phyloP scores from a whole-genome alignment of 2,113 vertebrate genomes.

The Daphoenositta chrysoptera region DNA sequence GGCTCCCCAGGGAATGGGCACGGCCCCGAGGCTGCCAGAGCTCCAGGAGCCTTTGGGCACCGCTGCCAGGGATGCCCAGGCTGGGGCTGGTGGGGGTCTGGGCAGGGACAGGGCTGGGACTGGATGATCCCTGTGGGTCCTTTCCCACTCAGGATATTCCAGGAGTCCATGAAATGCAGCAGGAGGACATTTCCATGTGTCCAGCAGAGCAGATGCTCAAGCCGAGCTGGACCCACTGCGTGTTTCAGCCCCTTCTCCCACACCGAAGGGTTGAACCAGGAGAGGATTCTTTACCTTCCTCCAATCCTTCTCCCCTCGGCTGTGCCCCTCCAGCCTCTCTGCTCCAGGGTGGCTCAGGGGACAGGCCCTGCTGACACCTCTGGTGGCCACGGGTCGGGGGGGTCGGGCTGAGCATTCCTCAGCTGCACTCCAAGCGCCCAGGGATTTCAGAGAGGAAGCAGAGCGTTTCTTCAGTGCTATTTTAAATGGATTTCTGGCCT shows the following conservation, averaged over 20 bases:
- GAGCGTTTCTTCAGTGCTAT: background rate
- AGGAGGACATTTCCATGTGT: background rate
- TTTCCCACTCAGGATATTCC: background rate
- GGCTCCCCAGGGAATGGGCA: background rate
- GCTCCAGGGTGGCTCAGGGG: background rate
- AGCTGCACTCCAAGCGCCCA: background rate
- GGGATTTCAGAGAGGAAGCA: background rate
- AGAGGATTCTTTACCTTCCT: background rate
- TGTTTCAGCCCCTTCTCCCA: no score
- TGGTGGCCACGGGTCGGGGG: fast-evolving
- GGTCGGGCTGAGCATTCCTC: background rate
- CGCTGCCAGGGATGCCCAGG: background rate
- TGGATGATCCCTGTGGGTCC: fast-evolving
- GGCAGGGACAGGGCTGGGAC: fast-evolving
- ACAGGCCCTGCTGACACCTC: background rate
- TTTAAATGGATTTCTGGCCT: conserved; percentile 17
- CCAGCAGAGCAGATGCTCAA: background rate
- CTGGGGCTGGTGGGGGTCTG: background rate
- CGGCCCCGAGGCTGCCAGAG: background rate
- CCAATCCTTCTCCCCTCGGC: background rate
- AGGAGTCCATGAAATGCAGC: background rate
- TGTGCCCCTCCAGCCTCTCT: background rate
- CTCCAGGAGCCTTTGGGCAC: background rate
- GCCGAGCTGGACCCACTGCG: fast-evolving
- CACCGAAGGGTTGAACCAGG: background rate